A percentile compares a stretch with the other conserved stretches of the same genome.
These are phyloP conservation scores for Musca vetustissima DNA, from an alignment of 1,140 invertebrate species.

Conservation along the genomic window DNA sequence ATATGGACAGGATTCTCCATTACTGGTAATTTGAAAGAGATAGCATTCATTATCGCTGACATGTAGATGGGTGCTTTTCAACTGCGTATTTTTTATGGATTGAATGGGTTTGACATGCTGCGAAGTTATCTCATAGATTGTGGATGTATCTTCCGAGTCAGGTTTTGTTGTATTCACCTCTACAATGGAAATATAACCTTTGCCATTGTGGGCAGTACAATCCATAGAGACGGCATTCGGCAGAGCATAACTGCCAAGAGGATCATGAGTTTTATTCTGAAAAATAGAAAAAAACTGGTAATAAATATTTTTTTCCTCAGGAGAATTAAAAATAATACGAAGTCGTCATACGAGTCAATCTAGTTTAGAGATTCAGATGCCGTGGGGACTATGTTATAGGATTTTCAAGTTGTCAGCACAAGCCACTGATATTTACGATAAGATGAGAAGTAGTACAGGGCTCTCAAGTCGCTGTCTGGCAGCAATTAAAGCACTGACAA, in stretches of 20 bases:
- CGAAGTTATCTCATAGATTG: conserved; percentile 43
- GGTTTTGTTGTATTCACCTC: conserved; percentile 38
- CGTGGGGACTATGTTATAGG: too few relatives aligned
- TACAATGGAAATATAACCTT: conserved; percentile 46
- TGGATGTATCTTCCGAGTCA: conserved; percentile 42
- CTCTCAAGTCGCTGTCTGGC: too few relatives aligned
- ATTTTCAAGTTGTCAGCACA: too few relatives aligned
- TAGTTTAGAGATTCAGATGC: too few relatives aligned
- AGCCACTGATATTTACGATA: too few relatives aligned
- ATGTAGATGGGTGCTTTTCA: conserved; percentile 33
- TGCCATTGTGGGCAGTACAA: conserved; percentile 37
- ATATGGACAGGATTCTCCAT: conserved; percentile 38
- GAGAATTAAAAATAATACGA: too few relatives aligned
- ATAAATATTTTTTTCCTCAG: too few relatives aligned
- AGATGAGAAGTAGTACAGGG: too few relatives aligned
- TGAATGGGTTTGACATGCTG: conserved; percentile 40
- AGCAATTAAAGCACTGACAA: too few relatives aligned
- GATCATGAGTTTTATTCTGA: conserved; percentile 32
- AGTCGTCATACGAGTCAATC: too few relatives aligned
- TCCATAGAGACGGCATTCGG: conserved; percentile 46
- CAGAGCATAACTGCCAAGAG: conserved; percentile 32
- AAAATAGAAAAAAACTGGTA: background rate
- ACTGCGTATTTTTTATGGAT: conserved; percentile 30
- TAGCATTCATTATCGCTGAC: conserved; percentile 47
- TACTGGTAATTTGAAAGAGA: conserved; percentile 37